These are phyloP conservation scores for Griposia aprilina DNA, from an alignment of 2,888 invertebrate species.

Conservation along the genomic window DNA sequence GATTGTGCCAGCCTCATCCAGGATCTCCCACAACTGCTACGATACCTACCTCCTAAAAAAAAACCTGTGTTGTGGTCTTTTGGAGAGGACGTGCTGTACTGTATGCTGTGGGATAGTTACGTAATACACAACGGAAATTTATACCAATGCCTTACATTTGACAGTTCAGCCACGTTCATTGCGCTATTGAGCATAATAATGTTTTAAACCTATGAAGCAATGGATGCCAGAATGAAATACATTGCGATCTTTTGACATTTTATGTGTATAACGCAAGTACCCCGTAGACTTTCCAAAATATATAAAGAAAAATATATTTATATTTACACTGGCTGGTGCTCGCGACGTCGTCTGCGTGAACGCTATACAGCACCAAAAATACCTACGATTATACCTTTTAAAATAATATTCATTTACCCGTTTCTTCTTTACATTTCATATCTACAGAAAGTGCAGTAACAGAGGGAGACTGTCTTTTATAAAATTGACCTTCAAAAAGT, in stretches of 20 bases:
- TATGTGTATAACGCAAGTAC: no score
- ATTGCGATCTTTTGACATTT: background rate
- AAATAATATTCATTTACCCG: no score
- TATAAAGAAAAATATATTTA: background rate
- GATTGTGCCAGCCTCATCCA: background rate
- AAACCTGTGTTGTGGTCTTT: background rate
- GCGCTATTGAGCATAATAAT: background rate
- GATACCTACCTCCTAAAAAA: no score
- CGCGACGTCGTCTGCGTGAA: no score
- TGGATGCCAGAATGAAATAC: background rate
- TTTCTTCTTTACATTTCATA: no score
- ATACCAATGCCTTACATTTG: background rate
- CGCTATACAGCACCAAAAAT: no score
- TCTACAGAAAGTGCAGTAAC: no score
- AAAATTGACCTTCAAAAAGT: no score
- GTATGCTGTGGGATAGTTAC: background rate
- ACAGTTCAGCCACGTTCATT: background rate
- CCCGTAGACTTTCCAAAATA: background rate
- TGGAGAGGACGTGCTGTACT: background rate
- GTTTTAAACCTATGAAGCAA: background rate
- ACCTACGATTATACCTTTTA: no score
- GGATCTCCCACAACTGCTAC: background rate
- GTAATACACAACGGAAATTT: background rate
- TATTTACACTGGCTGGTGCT: no score
- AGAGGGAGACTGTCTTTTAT: no score